phyloP scores from a whole-genome alignment of 2,113 vertebrate genomes.

The Potamarius usumacintae region DNA sequence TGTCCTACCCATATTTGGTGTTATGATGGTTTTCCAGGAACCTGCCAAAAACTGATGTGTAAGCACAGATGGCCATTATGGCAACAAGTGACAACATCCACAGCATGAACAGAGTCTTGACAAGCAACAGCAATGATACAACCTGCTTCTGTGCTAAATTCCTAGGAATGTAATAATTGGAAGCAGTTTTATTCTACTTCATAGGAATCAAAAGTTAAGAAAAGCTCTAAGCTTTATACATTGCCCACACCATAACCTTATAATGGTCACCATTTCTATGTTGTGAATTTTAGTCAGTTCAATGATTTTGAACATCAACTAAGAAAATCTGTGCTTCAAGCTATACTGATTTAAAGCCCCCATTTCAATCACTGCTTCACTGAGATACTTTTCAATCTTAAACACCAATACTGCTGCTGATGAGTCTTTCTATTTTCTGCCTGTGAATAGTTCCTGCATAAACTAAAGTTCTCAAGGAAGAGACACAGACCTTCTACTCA shows the following conservation, averaged over 20 bases:
- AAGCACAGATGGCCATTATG: constrained; percentile 67
- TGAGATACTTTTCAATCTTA: not conserved
- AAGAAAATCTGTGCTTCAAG: not conserved
- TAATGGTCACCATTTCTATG: not conserved
- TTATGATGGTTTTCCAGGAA: constrained; percentile 52
- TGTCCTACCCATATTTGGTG: not conserved
- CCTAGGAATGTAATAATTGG: not conserved
- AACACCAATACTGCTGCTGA: not conserved
- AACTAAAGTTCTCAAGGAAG: not conserved
- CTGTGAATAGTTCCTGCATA: not conserved
- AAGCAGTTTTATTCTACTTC: not conserved
- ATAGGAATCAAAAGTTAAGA: not conserved
- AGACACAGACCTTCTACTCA: not conserved
- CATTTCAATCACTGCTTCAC: not conserved
- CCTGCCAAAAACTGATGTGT: constrained; percentile 47
- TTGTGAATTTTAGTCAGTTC: not conserved
- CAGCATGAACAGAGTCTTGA: constrained; percentile 37
- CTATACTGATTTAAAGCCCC: not conserved
- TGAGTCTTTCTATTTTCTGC: not conserved
- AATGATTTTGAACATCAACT: not conserved
- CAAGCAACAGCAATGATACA: constrained; percentile 17
- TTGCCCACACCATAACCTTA: not conserved
- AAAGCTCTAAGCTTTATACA: not conserved
- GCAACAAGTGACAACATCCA: constrained; percentile 60
- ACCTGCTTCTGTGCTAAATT: not conserved